Base-by-base conservation (phyloP, 2,888 invertebrate species). In the Apamea sordens region DNA sequence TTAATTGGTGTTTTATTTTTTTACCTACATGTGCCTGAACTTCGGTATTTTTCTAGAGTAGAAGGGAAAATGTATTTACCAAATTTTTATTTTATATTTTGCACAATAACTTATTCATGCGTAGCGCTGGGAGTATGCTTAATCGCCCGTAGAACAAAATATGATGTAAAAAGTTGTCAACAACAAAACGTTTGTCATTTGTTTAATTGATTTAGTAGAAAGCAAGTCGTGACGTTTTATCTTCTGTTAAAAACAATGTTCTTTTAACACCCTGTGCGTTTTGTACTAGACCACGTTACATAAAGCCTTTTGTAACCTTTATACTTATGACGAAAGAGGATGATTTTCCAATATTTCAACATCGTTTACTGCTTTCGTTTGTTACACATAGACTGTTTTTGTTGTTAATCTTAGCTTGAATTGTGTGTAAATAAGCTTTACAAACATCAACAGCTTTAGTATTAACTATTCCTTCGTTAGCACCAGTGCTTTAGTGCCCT, bases 1-100 rank as follows among this genome's bases (percentile, higher is more conserved):
- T 47, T 76, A 75, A 75, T 77, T 86, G 87, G 88, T 87, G 87
- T 89, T 89, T 89, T 89, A 89, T 89, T 89, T 89, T 80, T 78
- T 70, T 82, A 85, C 87, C 89, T 86, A 47, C 73, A n/a, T 65
- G 53, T 44, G 50, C 18, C 77, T 85, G 2, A 24, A 65, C 18
- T 28, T 74, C 11, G 28, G 5, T 36, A 0, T 36, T 65, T 59
- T 11, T 36, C 21, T 72, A 73, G 21, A 61, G 24, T 53, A 28
- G 4, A 75, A 76, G n/a, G 61, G 21, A 5, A 32, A n/a, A 41
- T n/a, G n/a, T 56, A 5, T 21, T 2, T 44, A n/a, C 11, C 21
- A 0, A n/a, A 1, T 24, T 13, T 21, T 32, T 65, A 18, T 18
- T 53, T 1, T 64, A n/a, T 50, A n/a, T 36, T 61, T 61, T 67